Conservation (phyloP, 30 jellyfish, hydroid and myxozoan genomes). For the Clytia hemisphaerica region DNA sequence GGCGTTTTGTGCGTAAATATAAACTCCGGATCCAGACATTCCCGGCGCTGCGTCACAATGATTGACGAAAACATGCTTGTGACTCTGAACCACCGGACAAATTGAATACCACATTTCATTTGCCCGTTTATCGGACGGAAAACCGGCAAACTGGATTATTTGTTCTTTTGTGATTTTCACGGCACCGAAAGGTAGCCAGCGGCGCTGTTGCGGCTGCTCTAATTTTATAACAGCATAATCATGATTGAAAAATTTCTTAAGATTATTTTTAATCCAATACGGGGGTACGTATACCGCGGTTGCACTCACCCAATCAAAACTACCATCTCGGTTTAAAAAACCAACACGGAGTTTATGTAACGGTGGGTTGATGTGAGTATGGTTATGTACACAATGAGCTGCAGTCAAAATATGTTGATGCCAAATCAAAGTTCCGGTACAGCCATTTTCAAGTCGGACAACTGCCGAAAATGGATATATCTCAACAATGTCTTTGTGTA, state of each 20-base stretch:
- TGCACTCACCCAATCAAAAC: slow-evolving; percentile 67
- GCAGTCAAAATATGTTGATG: slow-evolving; percentile 75
- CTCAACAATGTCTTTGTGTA: slow-evolving; percentile 21
- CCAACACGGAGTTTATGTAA: slow-evolving; percentile 65
- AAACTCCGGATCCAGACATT: slow-evolving; percentile 98
- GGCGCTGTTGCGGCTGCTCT: slow-evolving; percentile 64
- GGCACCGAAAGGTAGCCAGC: slow-evolving; percentile 53
- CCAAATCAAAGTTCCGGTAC: slow-evolving; percentile 93
- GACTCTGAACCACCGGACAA: slow-evolving; percentile 37
- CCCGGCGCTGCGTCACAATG: slow-evolving; percentile 84
- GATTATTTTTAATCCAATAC: slow-evolving; percentile 54
- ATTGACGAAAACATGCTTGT: slow-evolving; percentile 53
- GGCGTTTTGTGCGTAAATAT: slow-evolving; percentile 48
- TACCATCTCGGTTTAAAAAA: slow-evolving; percentile 37
- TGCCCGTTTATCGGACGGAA: slow-evolving; percentile 75
- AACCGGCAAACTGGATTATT: slow-evolving; percentile 69
- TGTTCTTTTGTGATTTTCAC: slow-evolving; percentile 33
- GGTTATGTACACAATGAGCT: slow-evolving; percentile 89
- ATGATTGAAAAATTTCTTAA: slow-evolving; percentile 41
- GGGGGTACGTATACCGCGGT: slow-evolving; percentile 55
- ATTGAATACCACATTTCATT: slow-evolving; percentile 80
- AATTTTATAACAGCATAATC: slow-evolving; percentile 80
- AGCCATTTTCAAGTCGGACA: slow-evolving; percentile 60
- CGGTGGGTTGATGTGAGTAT: slow-evolving; percentile 45
- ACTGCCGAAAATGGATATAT: slow-evolving; percentile 64